phyloP scores from a whole-genome alignment of 2,113 vertebrate genomes.

The Hyperopisus bebe region DNA sequence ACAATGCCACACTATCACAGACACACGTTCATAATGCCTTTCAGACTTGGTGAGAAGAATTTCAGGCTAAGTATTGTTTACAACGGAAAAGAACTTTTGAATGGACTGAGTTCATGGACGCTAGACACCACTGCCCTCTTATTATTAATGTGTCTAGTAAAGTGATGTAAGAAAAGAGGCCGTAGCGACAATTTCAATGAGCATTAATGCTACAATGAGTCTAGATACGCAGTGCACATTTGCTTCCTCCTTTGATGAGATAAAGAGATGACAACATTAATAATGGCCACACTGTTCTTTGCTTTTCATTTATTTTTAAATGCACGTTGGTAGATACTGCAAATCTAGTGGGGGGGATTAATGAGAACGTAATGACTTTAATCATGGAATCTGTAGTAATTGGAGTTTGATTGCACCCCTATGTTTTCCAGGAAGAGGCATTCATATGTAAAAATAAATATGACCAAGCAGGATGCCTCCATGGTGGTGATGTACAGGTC shows the following conservation, averaged over 20 bases:
- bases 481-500: not conserved
- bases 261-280: not conserved
- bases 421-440: not conserved
- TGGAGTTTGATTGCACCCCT: not conserved
- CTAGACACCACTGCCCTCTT: not conserved
- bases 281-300: not conserved
- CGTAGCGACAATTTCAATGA: not conserved
- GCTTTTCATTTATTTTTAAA: not conserved
- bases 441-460: slow-evolving; percentile 2
- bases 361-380: not conserved
- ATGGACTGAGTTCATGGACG: not conserved
- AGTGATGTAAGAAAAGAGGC: not conserved
- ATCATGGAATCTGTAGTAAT: not conserved
- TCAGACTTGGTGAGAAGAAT: not conserved
- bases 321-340: not conserved
- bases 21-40: not conserved
- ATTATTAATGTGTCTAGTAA: not conserved
- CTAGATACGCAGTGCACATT: not conserved
- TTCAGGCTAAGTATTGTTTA: not conserved
- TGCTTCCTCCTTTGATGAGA: not conserved
- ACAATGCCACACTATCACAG: not conserved
- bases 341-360: not conserved
- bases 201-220: not conserved
- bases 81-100: not conserved
- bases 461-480: not conserved